Evolutionary conservation across 2,113 vertebrate genomes (phyloP), one percentile per base, ranked within the genome.

Genomic region (Eira barbara): DNA sequence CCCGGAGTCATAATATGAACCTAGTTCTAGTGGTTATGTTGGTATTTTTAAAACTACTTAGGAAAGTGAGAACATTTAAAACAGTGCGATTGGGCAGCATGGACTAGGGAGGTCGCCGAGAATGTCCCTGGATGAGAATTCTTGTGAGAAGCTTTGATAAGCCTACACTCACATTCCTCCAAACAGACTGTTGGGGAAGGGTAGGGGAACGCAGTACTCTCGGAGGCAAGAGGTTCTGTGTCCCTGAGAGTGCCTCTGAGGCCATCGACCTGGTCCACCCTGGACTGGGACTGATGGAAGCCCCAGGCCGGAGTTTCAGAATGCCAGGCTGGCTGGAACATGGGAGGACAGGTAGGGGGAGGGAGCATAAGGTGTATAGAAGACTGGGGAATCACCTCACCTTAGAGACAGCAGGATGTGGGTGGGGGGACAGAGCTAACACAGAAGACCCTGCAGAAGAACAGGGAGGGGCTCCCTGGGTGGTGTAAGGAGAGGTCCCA

Each of bases 401-500:
- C 59, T 59, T 13, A 17, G 91, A 76, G 42, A 79, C 7, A 0
- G 20, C 31, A 6, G 57, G 23, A n/a, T 11, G 1, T 49, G 34
- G 2, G 4, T 23, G 74, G 3, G 2, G 65, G n/a, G 34, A 23
- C 7, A 7, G 31, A 49, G 45, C 15, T 15, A 2, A 71, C 36
- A 15, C n/a, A 47, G 2, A 39, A 20, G 84, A 49, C 14, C 42
- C 25, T 3, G 0, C 6, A 0, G 3, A 78, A 61, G 49, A 61
- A 17, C 7, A 31, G 6, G 0, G 10, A 13, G 18, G 39, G 31
- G 15, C 59, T 45, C 42, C 3, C 1, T 11, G 11, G 55, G 25
- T 4, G 4, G 45, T 34, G 5, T 4, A 7, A 18, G 5, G 73
- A 67, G 82, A 2, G 4, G 12, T 63, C 79, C 3, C 18, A 36